Evolutionary conservation across 2,113 vertebrate species (phyloP).

Genomic region (Clarias macrocephalus): DNA sequence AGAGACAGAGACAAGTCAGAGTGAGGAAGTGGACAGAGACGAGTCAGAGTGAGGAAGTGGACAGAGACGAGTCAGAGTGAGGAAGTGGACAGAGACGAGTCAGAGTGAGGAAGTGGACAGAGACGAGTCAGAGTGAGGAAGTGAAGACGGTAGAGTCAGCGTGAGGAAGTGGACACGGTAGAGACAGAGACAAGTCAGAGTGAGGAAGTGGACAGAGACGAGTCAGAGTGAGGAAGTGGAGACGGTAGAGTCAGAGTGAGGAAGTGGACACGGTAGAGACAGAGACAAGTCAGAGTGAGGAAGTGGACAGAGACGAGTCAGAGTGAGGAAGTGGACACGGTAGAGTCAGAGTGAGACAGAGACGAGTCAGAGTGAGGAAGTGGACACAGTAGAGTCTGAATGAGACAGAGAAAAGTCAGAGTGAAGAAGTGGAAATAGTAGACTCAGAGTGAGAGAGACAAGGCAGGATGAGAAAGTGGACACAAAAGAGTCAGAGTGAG

Average conservation of each 20-base stretch:
- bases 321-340: background rate
- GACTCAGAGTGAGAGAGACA: background rate
- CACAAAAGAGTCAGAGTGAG: too few relatives aligned
- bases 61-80: background rate
- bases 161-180: too few relatives aligned
- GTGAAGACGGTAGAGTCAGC: background rate
- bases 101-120: background rate
- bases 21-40: too few relatives aligned
- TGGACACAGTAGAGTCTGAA: background rate
- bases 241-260: background rate
- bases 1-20: too few relatives aligned
- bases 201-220: background rate
- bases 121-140: background rate
- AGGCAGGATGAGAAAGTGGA: too few relatives aligned
- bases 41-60: too few relatives aligned
- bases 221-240: background rate
- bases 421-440: background rate
- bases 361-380: background rate
- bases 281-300: too few relatives aligned
- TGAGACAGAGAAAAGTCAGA: background rate
- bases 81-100: background rate
- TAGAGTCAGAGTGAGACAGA: background rate
- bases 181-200: background rate
- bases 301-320: background rate
- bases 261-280: too few relatives aligned